Percentiles rank a stretch among this genome's conserved stretches.
phyloP scores from a whole-genome alignment of 2,888 invertebrate species.

The Cremastinae sp. region DNA sequence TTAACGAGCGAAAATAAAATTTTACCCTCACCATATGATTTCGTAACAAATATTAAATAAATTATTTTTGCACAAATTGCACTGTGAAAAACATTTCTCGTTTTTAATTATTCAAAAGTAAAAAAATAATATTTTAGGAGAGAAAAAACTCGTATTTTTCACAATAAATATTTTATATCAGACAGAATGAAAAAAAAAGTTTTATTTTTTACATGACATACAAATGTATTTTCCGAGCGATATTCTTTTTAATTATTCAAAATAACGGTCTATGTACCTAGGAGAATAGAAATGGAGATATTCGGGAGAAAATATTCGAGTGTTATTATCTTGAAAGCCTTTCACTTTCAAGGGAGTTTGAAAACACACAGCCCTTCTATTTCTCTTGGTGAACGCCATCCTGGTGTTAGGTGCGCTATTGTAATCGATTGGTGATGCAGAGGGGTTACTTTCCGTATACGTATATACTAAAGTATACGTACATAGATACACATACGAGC shows the following conservation, averaged over 20 bases:
- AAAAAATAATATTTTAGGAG: neutral
- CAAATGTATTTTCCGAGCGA: neutral
- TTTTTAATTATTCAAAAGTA: too few relatives aligned
- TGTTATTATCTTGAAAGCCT: conserved; percentile 36
- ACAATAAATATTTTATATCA: too few relatives aligned
- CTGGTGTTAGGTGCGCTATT: conserved; percentile 57
- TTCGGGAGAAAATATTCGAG: conserved; percentile 5
- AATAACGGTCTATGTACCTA: neutral
- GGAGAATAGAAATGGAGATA: conserved; percentile 4
- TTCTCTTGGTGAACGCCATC: conserved; percentile 40
- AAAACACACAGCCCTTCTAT: conserved; percentile 16
- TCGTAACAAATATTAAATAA: too few relatives aligned
- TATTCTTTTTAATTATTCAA: too few relatives aligned
- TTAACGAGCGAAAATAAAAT: too few relatives aligned
- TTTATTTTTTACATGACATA: neutral
- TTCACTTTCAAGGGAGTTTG: conserved; percentile 23
- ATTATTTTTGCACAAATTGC: too few relatives aligned
- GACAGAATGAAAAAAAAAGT: too few relatives aligned
- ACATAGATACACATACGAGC: neutral
- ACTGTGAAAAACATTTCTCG: too few relatives aligned
- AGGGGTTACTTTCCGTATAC: conserved; percentile 52
- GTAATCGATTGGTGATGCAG: conserved; percentile 59
- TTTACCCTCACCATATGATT: too few relatives aligned
- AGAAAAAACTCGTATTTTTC: too few relatives aligned
- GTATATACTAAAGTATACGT: conserved; percentile 25